Evolutionary conservation across 2,113 vertebrate species (phyloP).

Genomic region (Isurus oxyrinchus): DNA sequence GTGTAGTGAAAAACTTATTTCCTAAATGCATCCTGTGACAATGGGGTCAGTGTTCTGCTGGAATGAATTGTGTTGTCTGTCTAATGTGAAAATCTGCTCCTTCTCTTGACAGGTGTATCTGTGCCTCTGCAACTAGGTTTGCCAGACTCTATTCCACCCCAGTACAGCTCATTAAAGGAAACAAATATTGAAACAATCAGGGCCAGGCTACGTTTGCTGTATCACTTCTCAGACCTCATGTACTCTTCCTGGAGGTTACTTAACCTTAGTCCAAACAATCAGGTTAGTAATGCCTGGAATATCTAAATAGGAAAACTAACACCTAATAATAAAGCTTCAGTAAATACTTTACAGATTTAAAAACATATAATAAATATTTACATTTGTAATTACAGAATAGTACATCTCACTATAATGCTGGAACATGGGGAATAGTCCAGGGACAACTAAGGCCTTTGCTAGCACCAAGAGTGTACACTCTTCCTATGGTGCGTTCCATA

Average conservation of each 20-base stretch:
- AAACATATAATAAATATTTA: background rate
- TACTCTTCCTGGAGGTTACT: constrained; percentile 74
- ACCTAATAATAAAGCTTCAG: background rate
- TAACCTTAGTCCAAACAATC: constrained; percentile 76
- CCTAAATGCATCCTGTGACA: background rate
- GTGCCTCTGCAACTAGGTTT: constrained; percentile 73
- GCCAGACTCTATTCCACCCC: constrained; percentile 65
- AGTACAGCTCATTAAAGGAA: constrained; percentile 68
- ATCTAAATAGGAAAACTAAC: background rate
- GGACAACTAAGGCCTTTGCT: constrained; percentile 69
- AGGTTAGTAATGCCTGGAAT: constrained; percentile 55
- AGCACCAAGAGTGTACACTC: constrained; percentile 69
- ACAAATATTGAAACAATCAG: constrained; percentile 67
- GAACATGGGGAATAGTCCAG: constrained; percentile 73
- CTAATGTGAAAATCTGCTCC: background rate
- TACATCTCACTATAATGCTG: constrained; percentile 73
- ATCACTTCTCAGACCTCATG: constrained; percentile 80
- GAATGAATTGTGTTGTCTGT: background rate
- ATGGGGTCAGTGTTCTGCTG: background rate
- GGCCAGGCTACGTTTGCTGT: constrained; percentile 68
- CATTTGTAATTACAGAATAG: constrained; percentile 59
- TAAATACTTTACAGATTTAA: background rate
- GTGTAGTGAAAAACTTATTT: background rate
- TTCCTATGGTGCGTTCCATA: constrained; percentile 78
- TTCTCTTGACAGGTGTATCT: constrained; percentile 58